Evolutionary conservation across 2,888 invertebrate genomes (phyloP).

Genomic region (Seladonia tumulorum): DNA sequence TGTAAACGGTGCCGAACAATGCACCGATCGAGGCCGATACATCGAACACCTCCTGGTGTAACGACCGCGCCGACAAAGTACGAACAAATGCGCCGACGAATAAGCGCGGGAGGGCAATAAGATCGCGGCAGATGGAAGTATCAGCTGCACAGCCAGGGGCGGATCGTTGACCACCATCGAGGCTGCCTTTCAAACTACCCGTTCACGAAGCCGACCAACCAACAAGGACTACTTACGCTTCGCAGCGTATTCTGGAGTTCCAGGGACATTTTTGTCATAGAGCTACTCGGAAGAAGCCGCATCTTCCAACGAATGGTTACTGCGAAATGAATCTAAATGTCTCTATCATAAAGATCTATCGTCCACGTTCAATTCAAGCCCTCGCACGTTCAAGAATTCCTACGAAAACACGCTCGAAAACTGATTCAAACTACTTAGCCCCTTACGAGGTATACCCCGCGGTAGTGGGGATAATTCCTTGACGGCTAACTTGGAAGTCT

Average conservation of each 20-base stretch:
- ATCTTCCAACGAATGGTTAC: not conserved
- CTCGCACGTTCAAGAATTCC: too few relatives aligned
- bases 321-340: not conserved
- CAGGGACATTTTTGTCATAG: not conserved
- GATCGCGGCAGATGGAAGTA: conserved; percentile 75
- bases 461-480: too few relatives aligned
- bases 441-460: too few relatives aligned
- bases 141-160: conserved; percentile 73
- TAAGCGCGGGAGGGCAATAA: conserved; percentile 62
- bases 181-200: conserved; percentile 20
- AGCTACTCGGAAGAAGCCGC: not conserved
- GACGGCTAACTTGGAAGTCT: too few relatives aligned
- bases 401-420: not conserved
- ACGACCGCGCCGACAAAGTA: conserved; percentile 70
- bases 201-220: conserved; percentile 33
- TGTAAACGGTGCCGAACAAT: conserved; percentile 60
- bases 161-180: conserved; percentile 29
- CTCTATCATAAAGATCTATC: too few relatives aligned
- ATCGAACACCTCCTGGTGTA: conserved; percentile 61
- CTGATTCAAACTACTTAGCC: not conserved
- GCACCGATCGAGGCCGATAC: conserved; percentile 66
- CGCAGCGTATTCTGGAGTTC: not conserved
- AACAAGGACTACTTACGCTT: conserved; percentile 1
- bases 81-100: conserved; percentile 72
- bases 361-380: too few relatives aligned